Evolutionary conservation across 2,888 invertebrate species (phyloP).

Genomic region (Brachyopa scutellaris): DNA sequence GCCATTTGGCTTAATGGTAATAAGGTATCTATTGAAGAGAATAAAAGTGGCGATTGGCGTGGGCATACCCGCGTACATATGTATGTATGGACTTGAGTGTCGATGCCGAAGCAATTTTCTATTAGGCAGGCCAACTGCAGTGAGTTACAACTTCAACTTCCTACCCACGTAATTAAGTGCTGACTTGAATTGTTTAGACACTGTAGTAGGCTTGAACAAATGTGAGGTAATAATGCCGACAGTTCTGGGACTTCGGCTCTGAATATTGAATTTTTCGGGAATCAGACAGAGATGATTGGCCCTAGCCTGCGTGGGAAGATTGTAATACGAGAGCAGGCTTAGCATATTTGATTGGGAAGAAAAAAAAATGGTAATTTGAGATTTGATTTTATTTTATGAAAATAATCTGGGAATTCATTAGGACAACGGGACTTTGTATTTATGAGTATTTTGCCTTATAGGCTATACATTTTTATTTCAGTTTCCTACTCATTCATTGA

Average conservation of each 20-base stretch:
- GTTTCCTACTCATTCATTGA: too few species aligned
- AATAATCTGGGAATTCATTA: too few species aligned
- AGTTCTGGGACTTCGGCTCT: slow-evolving; percentile 11
- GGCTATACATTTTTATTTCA: too few species aligned
- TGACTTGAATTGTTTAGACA: slow-evolving; percentile 60
- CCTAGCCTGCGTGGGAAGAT: neutral
- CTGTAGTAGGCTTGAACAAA: slow-evolving; percentile 29
- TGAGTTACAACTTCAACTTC: slow-evolving; percentile 42
- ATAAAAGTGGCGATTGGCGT: too few species aligned
- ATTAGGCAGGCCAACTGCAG: neutral
- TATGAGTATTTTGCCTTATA: too few species aligned
- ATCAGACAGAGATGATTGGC: neutral
- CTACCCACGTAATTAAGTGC: slow-evolving; percentile 63
- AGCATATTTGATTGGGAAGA: too few species aligned
- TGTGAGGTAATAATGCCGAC: slow-evolving; percentile 1
- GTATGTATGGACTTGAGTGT: neutral
- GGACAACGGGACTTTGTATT: too few species aligned
- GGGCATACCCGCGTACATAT: neutral
- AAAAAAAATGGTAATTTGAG: too few species aligned
- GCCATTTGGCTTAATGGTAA: slow-evolving; percentile 13
- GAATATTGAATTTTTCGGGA: slow-evolving; percentile 23
- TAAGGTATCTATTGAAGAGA: slow-evolving; percentile 37
- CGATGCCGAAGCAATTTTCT: neutral
- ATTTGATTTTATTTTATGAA: too few species aligned
- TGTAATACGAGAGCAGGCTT: too few species aligned